Conservation (phyloP, 1,140 invertebrate genomes). For the Drosophila cardini region DNA sequence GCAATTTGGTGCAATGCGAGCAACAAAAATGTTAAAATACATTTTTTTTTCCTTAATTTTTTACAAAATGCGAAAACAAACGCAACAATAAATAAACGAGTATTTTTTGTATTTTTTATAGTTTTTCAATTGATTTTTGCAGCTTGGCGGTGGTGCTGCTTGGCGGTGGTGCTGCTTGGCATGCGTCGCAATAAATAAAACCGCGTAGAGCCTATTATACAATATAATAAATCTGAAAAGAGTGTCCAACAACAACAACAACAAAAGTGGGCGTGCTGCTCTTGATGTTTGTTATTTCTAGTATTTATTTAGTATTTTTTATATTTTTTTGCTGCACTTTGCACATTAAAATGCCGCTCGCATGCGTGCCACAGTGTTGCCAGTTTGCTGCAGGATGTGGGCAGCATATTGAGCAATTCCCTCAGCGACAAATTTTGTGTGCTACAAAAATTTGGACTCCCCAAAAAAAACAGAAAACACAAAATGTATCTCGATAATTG, state of each 20-base stretch:
- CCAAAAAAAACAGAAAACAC: background rate
- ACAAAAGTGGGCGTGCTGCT: constrained; percentile 79
- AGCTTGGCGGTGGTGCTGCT: constrained; percentile 5
- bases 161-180: constrained; percentile 34
- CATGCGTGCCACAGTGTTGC: constrained; percentile 78
- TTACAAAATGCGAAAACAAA: constrained; percentile 66
- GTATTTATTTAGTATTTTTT: too few relatives aligned
- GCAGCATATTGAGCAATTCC: constrained; percentile 47
- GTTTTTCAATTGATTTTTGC: constrained; percentile 78
- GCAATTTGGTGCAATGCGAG: constrained; percentile 73
- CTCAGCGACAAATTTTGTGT: constrained; percentile 57
- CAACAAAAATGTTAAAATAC: constrained; percentile 78
- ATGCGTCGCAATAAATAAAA: constrained; percentile 79
- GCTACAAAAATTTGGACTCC: background rate
- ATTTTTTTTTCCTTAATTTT: background rate
- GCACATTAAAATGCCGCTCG: constrained; percentile 75
- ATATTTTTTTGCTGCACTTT: constrained; percentile 62
- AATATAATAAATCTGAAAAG: constrained; percentile 78
- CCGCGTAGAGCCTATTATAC: constrained; percentile 73
- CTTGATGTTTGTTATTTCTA: constrained; percentile 57
- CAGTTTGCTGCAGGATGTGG: constrained; percentile 41
- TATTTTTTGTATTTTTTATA: constrained; percentile 81
- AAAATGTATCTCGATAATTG: constrained; percentile 43
- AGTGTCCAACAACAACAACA: constrained; percentile 26
- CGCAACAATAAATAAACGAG: constrained; percentile 78